Conservation (phyloP, 2,888 invertebrate species). For the Caenorhabditis macrosperma region DNA sequence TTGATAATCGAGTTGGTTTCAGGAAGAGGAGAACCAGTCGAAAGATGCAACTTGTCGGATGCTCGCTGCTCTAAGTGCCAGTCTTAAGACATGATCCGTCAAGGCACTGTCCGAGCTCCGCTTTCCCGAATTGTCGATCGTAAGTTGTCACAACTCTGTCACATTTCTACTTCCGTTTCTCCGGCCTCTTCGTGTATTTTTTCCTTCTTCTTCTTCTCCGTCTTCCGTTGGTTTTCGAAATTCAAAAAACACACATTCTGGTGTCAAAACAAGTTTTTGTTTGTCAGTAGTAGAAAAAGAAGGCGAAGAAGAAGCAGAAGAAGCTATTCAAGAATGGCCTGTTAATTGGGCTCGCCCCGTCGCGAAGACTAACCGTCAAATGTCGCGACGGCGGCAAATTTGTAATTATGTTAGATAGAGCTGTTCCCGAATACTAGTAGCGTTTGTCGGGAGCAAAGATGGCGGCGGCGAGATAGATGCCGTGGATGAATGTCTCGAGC, state of each 20-base stretch:
- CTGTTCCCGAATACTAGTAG: slow-evolving; percentile 21
- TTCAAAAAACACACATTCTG: slow-evolving; percentile 16
- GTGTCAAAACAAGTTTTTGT: slow-evolving; percentile 25
- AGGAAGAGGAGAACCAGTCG: slow-evolving; percentile 14
- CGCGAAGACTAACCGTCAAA: slow-evolving; percentile 9
- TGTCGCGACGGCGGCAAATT: neutral
- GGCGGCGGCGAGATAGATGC: slow-evolving; percentile 5
- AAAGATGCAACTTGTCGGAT: neutral
- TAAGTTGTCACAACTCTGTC: slow-evolving; percentile 40
- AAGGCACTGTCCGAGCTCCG: slow-evolving; percentile 61
- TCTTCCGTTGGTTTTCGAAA: neutral
- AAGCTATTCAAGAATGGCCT: slow-evolving; percentile 6
- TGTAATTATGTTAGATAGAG: slow-evolving; percentile 25
- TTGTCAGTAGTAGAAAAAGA: no score
- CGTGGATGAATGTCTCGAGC: slow-evolving; percentile 6
- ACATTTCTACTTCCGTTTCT: neutral
- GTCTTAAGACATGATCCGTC: slow-evolving; percentile 45
- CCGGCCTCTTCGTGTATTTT: neutral
- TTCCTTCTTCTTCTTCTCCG: neutral
- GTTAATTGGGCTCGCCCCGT: slow-evolving; percentile 24
- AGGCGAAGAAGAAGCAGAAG: no score
- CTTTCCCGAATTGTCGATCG: slow-evolving; percentile 59
- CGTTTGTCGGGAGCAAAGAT: slow-evolving; percentile 3
- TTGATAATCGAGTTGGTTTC: slow-evolving; percentile 12
- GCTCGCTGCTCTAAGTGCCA: slow-evolving; percentile 25